phyloP scores from a whole-genome alignment of 2,113 vertebrate genomes.

The Myanophis thanlyinensis region DNA sequence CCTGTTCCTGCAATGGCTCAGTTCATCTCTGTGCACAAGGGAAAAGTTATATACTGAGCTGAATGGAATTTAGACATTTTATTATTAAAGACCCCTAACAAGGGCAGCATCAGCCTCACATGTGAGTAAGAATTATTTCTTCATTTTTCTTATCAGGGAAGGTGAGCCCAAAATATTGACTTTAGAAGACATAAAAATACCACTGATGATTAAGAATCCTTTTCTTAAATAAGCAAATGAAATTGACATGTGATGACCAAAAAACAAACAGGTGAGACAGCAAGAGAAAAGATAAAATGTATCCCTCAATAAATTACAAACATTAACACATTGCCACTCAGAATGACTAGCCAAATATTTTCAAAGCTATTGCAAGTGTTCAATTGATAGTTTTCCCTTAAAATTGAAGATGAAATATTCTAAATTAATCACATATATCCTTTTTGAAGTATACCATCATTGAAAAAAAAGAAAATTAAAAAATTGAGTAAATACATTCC shows the following conservation, averaged over 20 bases:
- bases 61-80: constrained; percentile 1
- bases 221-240: background rate
- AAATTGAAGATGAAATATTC: background rate
- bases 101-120: constrained; percentile 1
- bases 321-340: background rate
- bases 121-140: background rate
- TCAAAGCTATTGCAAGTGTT: background rate
- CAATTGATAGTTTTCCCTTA: background rate
- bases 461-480: background rate
- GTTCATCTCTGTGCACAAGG: constrained; percentile 47
- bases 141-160: background rate
- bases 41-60: constrained; percentile 25
- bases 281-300: background rate
- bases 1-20: constrained; percentile 67
- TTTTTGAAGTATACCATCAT: background rate
- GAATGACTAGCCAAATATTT: background rate
- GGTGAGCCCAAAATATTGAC: background rate
- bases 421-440: background rate
- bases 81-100: constrained; percentile 39
- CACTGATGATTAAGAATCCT: background rate
- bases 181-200: background rate
- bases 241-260: background rate
- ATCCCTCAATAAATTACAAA: background rate
- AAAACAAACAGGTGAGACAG: background rate
- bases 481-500: background rate